Evolutionary conservation across 2,797 vertebrate genomes (phyloP), one percentile per base, ranked within the genome.

Genomic region (Tympanoctomys barrerae): DNA sequence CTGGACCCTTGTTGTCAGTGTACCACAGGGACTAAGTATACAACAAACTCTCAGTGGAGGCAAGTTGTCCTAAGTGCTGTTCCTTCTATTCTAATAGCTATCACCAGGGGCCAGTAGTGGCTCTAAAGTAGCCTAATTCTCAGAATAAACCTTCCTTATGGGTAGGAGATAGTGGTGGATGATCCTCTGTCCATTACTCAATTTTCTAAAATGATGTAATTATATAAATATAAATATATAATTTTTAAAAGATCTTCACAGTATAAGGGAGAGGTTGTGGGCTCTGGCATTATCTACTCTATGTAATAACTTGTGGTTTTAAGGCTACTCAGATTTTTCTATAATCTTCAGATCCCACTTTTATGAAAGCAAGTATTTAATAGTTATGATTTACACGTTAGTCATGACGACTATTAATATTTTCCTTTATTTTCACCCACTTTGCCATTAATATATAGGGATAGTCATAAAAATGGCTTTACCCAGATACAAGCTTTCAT

Each of bases 291-390:
- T 36, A 70, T 61, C 2, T 3, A 57, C 22, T 80, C n/a, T 36
- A 33, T 19, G 52, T 26, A 61, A 24, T 79, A 64, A 70, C 2
- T 2, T 70, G 2, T 59, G 59, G 52, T 13, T 22, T 85, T n/a
- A 79, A 42, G 26, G 26, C 13, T 78, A 33, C 14, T 78, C 11
- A 8, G 39, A 77, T 81, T 66, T 78, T 49, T 46, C 24, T 52
- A 0, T 77, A 64, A 89, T 22, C 13, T n/a, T 93, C 70, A 64
- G 31, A 73, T 59, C 49, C 31, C 57, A 52, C 71, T 8, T 80
- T 90, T 68, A 66, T 85, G 59, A 90, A 87, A 73, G 49, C 77
- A 1, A 90, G 87, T 68, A 87, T 52, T n/a, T 71, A 85, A 70
- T 61, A 83, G 9, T 61, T 83, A 54, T 10, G 42, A 7, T 54